A percentile compares a stretch with the other conserved stretches of the same genome.
Evolutionary conservation across 2,797 vertebrate species (phyloP).

Genomic region (Sibirionetta formosa): DNA sequence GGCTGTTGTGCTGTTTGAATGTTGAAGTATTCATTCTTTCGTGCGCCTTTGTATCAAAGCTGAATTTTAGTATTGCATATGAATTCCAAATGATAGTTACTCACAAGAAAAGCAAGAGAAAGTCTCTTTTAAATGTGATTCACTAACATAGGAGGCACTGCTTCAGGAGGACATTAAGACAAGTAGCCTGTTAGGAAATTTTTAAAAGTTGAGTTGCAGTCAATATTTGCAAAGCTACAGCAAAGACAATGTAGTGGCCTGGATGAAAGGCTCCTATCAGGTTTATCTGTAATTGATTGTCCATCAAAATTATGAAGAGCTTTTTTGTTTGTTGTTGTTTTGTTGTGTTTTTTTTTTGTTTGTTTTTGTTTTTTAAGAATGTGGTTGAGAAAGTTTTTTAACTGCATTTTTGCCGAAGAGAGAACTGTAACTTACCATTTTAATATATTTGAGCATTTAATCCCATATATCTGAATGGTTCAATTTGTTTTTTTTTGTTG

Average conservation of each 20-base stretch:
- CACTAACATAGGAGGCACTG: neutral
- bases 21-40: neutral
- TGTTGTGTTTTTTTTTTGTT: neutral
- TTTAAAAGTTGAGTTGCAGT: constrained; percentile 2
- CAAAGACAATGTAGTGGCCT: neutral
- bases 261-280: neutral
- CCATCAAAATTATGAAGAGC: neutral
- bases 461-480: neutral
- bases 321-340: neutral
- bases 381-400: neutral
- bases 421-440: neutral
- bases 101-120: neutral
- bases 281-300: neutral
- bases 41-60: neutral
- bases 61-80: neutral
- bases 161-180: neutral
- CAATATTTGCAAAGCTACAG: neutral
- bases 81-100: neutral
- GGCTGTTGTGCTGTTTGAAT: neutral
- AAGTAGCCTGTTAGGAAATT: neutral
- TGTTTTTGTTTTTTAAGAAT: neutral
- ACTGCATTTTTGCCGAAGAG: neutral
- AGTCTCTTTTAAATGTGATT: neutral
- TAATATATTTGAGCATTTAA: neutral
- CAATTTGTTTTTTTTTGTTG: neutral